Evolutionary conservation across 2,797 vertebrate genomes (phyloP).

Genomic region (Gila robusta): DNA sequence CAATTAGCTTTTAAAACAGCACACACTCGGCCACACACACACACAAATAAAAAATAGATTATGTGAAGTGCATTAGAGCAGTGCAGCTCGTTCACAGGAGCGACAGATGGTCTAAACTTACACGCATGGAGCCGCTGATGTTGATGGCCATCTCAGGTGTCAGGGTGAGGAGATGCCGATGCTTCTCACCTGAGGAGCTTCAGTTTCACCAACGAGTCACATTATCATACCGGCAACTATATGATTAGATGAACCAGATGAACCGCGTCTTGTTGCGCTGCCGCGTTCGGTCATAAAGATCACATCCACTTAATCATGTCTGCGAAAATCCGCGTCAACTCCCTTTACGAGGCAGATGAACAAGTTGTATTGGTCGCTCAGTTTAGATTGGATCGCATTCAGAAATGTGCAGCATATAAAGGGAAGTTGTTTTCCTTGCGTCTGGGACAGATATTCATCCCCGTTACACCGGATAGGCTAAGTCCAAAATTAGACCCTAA

Average conservation of each 20-base stretch:
- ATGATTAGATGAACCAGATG: neutral
- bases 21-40: neutral
- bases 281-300: neutral
- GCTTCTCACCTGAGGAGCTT: slow-evolving; percentile 43
- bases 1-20: neutral
- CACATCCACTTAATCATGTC: neutral
- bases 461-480: neutral
- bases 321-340: neutral
- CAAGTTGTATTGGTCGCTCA: neutral
- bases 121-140: slow-evolving; percentile 39
- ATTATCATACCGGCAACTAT: neutral
- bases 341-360: neutral
- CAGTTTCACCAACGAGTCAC: slow-evolving; percentile 21
- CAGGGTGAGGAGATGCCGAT: slow-evolving; percentile 19
- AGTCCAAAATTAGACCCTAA: neutral
- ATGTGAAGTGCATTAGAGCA: neutral
- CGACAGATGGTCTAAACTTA: slow-evolving; percentile 32
- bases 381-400: neutral
- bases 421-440: neutral
- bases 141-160: slow-evolving; percentile 56
- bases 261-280: slow-evolving; percentile 16
- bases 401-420: neutral
- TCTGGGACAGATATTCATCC: neutral
- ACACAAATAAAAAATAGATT: neutral
- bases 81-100: neutral